phyloP scores from a whole-genome alignment of 2,888 invertebrate genomes.

The Dicyrtomina minuta region DNA sequence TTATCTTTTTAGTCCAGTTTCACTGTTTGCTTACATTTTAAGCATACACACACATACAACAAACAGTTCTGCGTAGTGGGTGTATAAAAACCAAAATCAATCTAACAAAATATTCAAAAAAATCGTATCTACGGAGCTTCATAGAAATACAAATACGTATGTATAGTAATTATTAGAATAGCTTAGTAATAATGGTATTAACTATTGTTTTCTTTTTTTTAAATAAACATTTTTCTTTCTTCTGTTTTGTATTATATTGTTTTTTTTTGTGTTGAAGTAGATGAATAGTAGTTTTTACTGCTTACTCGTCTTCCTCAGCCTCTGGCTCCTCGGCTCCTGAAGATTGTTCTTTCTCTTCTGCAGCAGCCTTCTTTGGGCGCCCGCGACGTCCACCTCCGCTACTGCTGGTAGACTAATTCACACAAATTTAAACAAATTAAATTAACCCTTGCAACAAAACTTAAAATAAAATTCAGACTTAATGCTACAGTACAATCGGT shows the following conservation, averaged over 20 bases:
- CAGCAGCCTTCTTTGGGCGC: conserved; percentile 41
- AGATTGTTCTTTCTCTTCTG: conserved; percentile 46
- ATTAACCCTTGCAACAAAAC: not conserved
- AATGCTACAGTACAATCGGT: too few species aligned
- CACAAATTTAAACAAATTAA: not conserved
- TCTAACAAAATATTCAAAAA: too few species aligned
- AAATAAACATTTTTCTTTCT: conserved; percentile 5
- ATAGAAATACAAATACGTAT: too few species aligned
- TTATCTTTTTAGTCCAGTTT: too few species aligned
- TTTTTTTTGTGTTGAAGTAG: not conserved
- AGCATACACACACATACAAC: too few species aligned
- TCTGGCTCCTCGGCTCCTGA: conserved; percentile 44
- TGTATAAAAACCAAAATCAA: too few species aligned
- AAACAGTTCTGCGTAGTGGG: too few species aligned
- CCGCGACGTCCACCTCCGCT: conserved; percentile 44
- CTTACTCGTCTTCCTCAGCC: conserved; percentile 37
- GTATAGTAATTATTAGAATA: too few species aligned
- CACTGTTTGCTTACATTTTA: too few species aligned
- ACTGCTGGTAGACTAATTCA: conserved; percentile 27
- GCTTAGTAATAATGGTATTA: too few species aligned
- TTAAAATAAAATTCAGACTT: too few species aligned
- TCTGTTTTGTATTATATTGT: conserved; percentile 3
- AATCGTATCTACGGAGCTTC: too few species aligned
- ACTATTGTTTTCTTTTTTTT: not conserved
- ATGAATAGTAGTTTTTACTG: not conserved